A percentile compares a stretch with the other conserved stretches of the same genome.
Evolutionary conservation across 2,797 vertebrate genomes (phyloP).

Genomic region (Caiman crocodilus): DNA sequence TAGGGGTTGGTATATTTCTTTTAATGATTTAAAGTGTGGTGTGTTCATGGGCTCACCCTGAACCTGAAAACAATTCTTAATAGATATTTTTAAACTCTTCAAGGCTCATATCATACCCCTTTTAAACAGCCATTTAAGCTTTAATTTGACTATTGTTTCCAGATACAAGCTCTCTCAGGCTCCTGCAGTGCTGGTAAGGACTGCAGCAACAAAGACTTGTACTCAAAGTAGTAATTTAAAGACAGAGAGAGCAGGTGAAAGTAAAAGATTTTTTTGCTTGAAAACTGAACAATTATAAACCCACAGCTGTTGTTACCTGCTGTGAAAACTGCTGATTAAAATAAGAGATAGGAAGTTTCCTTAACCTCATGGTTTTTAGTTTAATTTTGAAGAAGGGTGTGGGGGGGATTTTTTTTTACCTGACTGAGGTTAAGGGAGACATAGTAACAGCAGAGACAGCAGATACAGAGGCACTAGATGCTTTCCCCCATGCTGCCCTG

Average conservation of each 20-base stretch:
- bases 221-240: constrained; percentile 57
- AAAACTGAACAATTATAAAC: constrained; percentile 49
- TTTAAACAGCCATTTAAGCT: constrained; percentile 71
- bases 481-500: not conserved
- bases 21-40: not conserved
- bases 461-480: not conserved
- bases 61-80: constrained; percentile 46
- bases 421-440: constrained; percentile 13
- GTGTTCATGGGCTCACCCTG: not conserved
- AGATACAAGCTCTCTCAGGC: constrained; percentile 63
- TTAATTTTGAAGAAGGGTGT: constrained; percentile 26
- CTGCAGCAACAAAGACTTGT: constrained; percentile 58
- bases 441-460: not conserved
- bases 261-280: constrained; percentile 26
- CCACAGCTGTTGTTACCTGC: constrained; percentile 34
- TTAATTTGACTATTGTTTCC: constrained; percentile 69
- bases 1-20: not conserved
- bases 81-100: constrained; percentile 31
- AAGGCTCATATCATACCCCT: constrained; percentile 50
- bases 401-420: constrained; percentile 9
- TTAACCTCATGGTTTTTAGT: constrained; percentile 2
- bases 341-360: constrained; percentile 21
- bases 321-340: constrained; percentile 44
- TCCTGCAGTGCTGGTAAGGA: constrained; percentile 60
- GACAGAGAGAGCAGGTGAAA: constrained; percentile 42